phyloP scores from a whole-genome alignment of 2,888 invertebrate species.

The Machimus atricapillus region DNA sequence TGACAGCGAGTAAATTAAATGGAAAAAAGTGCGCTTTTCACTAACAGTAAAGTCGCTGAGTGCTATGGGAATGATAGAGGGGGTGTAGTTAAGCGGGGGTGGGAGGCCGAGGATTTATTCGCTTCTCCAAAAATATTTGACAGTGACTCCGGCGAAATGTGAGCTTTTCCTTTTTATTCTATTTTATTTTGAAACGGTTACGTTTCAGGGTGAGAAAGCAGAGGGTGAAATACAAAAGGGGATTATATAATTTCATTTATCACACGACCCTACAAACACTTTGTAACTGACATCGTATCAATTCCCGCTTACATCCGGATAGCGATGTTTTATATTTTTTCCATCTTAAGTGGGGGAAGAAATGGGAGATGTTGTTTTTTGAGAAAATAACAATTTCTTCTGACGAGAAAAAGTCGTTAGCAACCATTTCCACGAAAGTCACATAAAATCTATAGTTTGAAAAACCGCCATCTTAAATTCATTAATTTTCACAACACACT shows the following conservation, averaged over 20 bases:
- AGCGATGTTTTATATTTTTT: background rate
- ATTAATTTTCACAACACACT: no score
- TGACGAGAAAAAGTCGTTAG: background rate
- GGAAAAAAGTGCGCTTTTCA: slow-evolving; percentile 27
- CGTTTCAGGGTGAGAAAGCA: background rate
- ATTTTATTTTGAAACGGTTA: background rate
- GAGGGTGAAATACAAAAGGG: background rate
- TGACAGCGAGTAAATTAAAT: slow-evolving; percentile 31
- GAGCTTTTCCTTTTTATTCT: background rate
- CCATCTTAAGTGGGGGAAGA: background rate
- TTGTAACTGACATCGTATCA: background rate
- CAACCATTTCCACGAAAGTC: background rate
- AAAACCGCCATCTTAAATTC: no score
- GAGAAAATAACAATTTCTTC: background rate
- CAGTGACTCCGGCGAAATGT: background rate
- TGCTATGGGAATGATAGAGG: background rate
- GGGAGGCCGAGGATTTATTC: background rate
- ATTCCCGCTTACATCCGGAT: background rate
- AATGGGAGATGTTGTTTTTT: background rate
- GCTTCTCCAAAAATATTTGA: background rate
- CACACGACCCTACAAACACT: background rate
- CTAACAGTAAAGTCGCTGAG: slow-evolving; percentile 8
- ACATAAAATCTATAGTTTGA: no score
- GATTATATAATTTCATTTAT: background rate
- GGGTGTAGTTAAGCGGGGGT: background rate